phyloP scores from a whole-genome alignment of 1,140 invertebrate genomes.

The Condylostylus longicornis region DNA sequence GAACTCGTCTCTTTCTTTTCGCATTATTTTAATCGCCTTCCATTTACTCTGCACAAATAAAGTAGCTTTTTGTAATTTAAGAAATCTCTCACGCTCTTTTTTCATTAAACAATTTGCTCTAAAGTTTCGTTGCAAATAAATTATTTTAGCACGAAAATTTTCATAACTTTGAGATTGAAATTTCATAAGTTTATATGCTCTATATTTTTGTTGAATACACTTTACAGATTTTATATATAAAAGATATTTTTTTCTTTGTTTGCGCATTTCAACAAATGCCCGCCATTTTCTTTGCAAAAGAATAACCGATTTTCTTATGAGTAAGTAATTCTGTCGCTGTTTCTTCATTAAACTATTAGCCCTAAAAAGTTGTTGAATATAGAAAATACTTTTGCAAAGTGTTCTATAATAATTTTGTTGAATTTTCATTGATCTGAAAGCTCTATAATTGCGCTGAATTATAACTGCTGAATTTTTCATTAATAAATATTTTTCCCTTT shows the following conservation, averaged over 20 bases:
- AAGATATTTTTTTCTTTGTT: constrained; percentile 4
- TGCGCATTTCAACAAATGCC: constrained; percentile 8
- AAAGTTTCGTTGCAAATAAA: constrained; percentile 7
- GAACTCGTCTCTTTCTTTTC: constrained; percentile 4
- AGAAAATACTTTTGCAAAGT: constrained; percentile 19
- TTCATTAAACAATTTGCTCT: constrained; percentile 12
- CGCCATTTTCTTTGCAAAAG: constrained; percentile 10
- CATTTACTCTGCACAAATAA: constrained; percentile 15
- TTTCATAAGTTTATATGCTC: neutral
- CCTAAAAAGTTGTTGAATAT: constrained; percentile 31
- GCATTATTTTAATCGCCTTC: constrained; percentile 11
- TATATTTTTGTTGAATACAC: neutral
- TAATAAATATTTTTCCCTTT: constrained; percentile 15
- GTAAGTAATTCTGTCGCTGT: constrained; percentile 7
- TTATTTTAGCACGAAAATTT: too few relatives aligned
- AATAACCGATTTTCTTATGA: constrained; percentile 8
- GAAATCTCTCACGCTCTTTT: constrained; percentile 13
- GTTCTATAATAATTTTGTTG: constrained; percentile 20
- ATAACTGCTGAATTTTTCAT: constrained; percentile 24
- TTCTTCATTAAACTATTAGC: neutral
- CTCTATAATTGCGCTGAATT: constrained; percentile 34
- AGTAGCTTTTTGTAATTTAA: constrained; percentile 6
- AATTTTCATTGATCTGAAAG: constrained; percentile 18
- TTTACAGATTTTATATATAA: constrained; percentile 3
- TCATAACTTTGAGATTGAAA: too few relatives aligned